phyloP scores from a whole-genome alignment of 2,113 vertebrate species.

The Pantherophis guttatus region DNA sequence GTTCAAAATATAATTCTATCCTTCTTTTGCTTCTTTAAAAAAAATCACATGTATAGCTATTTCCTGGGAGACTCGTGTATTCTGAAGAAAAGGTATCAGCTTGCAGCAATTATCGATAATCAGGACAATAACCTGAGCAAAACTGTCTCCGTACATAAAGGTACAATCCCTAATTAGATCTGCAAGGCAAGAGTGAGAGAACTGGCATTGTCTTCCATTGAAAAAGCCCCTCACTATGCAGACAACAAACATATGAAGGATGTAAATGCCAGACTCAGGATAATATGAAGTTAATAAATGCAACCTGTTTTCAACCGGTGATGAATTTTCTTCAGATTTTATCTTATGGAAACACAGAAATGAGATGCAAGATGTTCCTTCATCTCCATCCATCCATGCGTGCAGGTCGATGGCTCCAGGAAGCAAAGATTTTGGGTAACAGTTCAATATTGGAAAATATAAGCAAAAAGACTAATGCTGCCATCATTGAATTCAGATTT shows the following conservation, averaged over 20 bases:
- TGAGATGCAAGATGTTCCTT: slow-evolving; percentile 44
- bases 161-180: slow-evolving; percentile 18
- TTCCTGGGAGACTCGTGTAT: slow-evolving; percentile 21
- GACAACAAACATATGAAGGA: slow-evolving; percentile 36
- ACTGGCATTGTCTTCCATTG: slow-evolving; percentile 31
- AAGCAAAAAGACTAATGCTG: background rate
- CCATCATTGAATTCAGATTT: background rate
- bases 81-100: slow-evolving; percentile 23
- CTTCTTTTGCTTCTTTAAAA: slow-evolving; percentile 22
- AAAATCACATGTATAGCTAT: slow-evolving; percentile 1
- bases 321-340: slow-evolving; percentile 57
- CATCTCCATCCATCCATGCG: background rate
- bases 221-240: slow-evolving; percentile 30
- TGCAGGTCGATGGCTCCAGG: background rate
- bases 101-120: slow-evolving; percentile 19
- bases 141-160: slow-evolving; percentile 6
- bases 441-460: background rate
- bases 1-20: background rate
- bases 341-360: slow-evolving; percentile 54
- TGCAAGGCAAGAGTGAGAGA: slow-evolving; percentile 30
- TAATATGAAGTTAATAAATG: slow-evolving; percentile 33
- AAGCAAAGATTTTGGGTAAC: background rate
- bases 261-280: background rate
- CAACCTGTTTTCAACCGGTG: slow-evolving; percentile 42
- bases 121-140: slow-evolving; percentile 15